Base-by-base conservation (phyloP, 2,113 vertebrate species). In the Salvator merianae region DNA sequence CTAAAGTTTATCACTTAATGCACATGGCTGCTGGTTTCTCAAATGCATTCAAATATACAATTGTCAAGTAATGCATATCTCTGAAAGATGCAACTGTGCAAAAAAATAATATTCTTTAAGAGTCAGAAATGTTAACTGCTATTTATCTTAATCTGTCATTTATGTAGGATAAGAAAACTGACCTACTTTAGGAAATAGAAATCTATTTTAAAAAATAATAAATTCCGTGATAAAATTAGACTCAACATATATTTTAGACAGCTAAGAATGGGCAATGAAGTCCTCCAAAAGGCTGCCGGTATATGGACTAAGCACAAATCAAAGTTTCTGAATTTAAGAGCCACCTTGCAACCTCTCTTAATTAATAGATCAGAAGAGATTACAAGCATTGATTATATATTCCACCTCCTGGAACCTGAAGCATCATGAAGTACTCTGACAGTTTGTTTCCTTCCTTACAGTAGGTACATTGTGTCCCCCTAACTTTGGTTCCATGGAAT, bases 241-340 rank as follows among this genome's bases (percentile, higher is more conserved):
- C 6, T n/a, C n/a, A 5, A 82, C 13, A 1, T 36, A 1, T 74
- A 80, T 77, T 81, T 24, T 78, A 83, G 26, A 71, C 3, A 32
- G 6, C 16, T 9, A n/a, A 32, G 65, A 87, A 0, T 70, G 26
- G 75, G 47, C 83, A 68, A 76, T 69, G 87, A 85, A 79, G 84
- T 84, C 55, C 43, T 87, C 84, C 32, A 34, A 65, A 50, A 72
- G 9, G 10, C 84, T 72, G 69, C 14, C n/a, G 36, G 90, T 73
- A 85, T 50, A 83, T 3, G 87, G 87, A 87, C 76, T 55, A 73
- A 55, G 88, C n/a, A 36, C 30, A 88, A 89, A 92, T 70, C 50
- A 81, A 91, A 84, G 7, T 86, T 73, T 66, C 10, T 72, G 75
- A 62, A 77, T 8, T 50, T 73, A 36, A 69, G 36, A 81, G 66